phyloP scores from a whole-genome alignment of 1,140 invertebrate genomes.

The Zaprionus capensis region DNA sequence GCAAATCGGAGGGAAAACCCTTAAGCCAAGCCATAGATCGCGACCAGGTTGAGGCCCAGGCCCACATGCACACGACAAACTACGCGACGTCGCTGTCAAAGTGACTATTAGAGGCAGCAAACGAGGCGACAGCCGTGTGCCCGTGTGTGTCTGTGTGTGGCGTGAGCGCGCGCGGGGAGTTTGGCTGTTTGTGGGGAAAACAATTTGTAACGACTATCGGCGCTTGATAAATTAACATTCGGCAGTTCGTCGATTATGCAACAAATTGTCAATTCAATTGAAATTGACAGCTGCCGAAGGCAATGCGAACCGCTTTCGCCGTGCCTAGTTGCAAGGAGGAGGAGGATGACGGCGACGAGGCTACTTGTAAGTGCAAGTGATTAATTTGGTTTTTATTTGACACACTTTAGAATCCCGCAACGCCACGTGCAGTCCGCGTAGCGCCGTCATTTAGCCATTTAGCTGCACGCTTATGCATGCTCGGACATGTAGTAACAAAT shows the following conservation, averaged over 20 bases:
- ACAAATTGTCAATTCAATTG: constrained; percentile 81
- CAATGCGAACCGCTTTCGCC: constrained; percentile 31
- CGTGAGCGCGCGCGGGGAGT: constrained; percentile 21
- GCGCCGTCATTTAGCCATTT: constrained; percentile 10
- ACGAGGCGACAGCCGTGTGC: constrained; percentile 21
- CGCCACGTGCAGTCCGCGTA: constrained; percentile 51
- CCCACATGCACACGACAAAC: constrained; percentile 43
- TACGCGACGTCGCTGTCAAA: constrained; percentile 49
- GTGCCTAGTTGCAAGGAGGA: constrained; percentile 30
- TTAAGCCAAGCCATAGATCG: constrained; percentile 13
- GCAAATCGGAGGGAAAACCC: not conserved
- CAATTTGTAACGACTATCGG: constrained; percentile 79
- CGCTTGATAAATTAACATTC: constrained; percentile 80
- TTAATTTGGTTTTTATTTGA: constrained; percentile 72
- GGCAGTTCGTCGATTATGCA: constrained; percentile 77
- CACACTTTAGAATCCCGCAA: constrained; percentile 53
- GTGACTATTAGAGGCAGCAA: constrained; percentile 19
- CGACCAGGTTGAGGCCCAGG: constrained; percentile 33
- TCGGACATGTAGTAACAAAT: constrained; percentile 54
- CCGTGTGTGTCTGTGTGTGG: constrained; percentile 3
- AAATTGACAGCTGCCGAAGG: constrained; percentile 70
- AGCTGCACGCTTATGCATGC: constrained; percentile 1
- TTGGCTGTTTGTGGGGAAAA: constrained; percentile 63
- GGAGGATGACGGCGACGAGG: constrained; percentile 12
- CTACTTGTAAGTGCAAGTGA: constrained; percentile 63